These are phyloP conservation scores for Ornithorhynchus anatinus DNA, from an alignment of 2,113 vertebrate genomes.

Conservation along the genomic window DNA sequence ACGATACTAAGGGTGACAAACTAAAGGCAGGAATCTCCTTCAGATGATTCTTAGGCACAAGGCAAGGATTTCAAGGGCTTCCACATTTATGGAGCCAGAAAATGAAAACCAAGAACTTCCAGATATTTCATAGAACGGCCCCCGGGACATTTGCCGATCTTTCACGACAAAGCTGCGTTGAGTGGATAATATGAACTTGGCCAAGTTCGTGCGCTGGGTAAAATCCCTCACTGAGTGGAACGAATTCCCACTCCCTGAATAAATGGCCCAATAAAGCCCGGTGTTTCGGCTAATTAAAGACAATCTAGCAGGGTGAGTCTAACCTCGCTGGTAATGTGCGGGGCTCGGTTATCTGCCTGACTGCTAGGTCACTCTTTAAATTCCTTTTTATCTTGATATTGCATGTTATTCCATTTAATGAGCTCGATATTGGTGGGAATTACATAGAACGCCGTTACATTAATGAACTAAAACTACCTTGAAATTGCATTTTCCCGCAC, in stretches of 20 bases:
- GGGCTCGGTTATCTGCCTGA: constrained; percentile 42
- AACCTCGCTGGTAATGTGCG: constrained; percentile 19
- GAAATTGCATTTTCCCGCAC: constrained; percentile 41
- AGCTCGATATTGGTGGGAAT: constrained; percentile 39
- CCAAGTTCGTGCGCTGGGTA: constrained; percentile 9
- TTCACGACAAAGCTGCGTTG: constrained; percentile 23
- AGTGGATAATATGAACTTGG: constrained; percentile 4
- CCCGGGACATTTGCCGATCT: background rate
- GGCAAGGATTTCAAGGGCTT: background rate
- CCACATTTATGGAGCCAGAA: background rate
- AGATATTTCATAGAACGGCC: background rate
- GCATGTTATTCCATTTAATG: constrained; percentile 36
- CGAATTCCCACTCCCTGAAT: constrained; percentile 29
- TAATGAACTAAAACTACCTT: constrained; percentile 53
- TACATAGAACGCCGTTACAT: constrained; percentile 35
- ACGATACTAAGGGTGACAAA: background rate
- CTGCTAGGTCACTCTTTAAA: constrained; percentile 50
- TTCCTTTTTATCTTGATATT: constrained; percentile 54
- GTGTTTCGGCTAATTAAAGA: constrained; percentile 41
- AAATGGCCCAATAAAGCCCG: background rate
- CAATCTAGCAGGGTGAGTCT: constrained; percentile 26
- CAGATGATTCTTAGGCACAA: background rate
- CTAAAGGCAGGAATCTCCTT: background rate
- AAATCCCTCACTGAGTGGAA: constrained; percentile 32
- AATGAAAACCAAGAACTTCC: background rate